phyloP scores from a whole-genome alignment of 2,113 vertebrate species.

The Plectropomus leopardus region DNA sequence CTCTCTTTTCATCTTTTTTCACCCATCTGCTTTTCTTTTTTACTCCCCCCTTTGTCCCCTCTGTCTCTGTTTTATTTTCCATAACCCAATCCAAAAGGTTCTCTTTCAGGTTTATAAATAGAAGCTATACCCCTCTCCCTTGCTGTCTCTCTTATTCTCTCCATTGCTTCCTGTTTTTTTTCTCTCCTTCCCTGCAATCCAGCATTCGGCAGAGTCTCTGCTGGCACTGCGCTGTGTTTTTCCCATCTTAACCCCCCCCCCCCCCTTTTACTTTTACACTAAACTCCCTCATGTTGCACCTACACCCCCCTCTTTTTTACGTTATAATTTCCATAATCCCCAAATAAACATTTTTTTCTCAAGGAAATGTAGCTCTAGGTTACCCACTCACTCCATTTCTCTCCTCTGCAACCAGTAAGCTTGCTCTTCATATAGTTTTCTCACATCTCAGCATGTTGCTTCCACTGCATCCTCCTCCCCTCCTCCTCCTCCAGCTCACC shows the following conservation, averaged over 20 bases:
- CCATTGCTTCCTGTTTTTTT: constrained; percentile 36
- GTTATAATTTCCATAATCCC: constrained; percentile 12
- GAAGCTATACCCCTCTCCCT: constrained; percentile 56
- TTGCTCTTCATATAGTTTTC: constrained; percentile 16
- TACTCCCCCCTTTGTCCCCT: constrained; percentile 14
- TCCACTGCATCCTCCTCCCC: not conserved
- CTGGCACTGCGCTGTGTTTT: constrained; percentile 33
- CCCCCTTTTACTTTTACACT: not conserved
- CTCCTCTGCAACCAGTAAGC: not conserved
- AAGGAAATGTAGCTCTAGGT: not conserved
- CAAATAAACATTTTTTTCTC: not conserved
- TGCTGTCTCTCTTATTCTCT: constrained; percentile 47
- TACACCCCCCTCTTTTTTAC: not conserved
- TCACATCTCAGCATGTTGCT: constrained; percentile 44
- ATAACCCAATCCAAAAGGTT: constrained; percentile 65
- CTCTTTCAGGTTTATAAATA: constrained; percentile 80
- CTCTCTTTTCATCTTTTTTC: constrained; percentile 54
- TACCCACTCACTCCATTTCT: not conserved
- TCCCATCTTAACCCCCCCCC: not conserved
- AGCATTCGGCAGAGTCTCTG: constrained; percentile 21
- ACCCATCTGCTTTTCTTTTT: constrained; percentile 9
- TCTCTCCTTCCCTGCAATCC: constrained; percentile 57
- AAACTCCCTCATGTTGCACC: constrained; percentile 17
- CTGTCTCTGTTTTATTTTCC: constrained; percentile 64
- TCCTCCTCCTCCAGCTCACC: not conserved